Base-by-base conservation (phyloP, 2,113 vertebrate genomes). In the Bufo gargarizans region DNA sequence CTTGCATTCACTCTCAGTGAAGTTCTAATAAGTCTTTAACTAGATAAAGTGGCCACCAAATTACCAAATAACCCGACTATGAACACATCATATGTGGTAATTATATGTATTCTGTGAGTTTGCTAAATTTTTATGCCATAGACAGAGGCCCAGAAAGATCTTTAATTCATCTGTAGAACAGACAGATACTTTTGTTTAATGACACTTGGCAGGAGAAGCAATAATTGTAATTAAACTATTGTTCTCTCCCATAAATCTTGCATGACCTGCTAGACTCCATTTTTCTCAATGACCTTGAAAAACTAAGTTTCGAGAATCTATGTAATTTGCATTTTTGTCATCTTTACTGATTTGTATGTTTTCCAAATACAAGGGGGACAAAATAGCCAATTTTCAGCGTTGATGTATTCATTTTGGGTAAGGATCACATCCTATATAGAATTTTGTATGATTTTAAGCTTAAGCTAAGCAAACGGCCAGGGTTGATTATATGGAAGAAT, bases 211-310 rank as follows among this genome's bases (percentile, higher is more conserved):
- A 82, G 50, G 58, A 67, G 87, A 77, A 77, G 71, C 69, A 84
- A 83, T 77, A 88, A 77, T 77, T 84, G 81, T 88, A 88, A 84
- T 88, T 88, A 88, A 82, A 77, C 79, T 84, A 55, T 65, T 88
- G 80, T 77, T 83, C 58, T 56, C 72, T 76, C 33, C 59, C 72
- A 88, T 88, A 88, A 88, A 88, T 88, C 87, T 88, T 88, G 17
- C 16, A 45, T 88, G 87, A 88, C 87, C 81, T 43, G 72, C 22
- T 33, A 53, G 33, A 67, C 87, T 56, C 49, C 43, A 84, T 69
- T 77, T 82, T 84, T 67, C 33, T 56, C 59, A 88, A 69, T 84
- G 84, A 88, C 81, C 87, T 88, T 88, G 87, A 55, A 65, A 77
- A 22, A 84, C 20, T 6, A 74, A 77, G 49, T 77, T 86, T 59